These are phyloP conservation scores for Orussus abietinus DNA, from an alignment of 1,140 invertebrate genomes.

Conservation along the genomic window DNA sequence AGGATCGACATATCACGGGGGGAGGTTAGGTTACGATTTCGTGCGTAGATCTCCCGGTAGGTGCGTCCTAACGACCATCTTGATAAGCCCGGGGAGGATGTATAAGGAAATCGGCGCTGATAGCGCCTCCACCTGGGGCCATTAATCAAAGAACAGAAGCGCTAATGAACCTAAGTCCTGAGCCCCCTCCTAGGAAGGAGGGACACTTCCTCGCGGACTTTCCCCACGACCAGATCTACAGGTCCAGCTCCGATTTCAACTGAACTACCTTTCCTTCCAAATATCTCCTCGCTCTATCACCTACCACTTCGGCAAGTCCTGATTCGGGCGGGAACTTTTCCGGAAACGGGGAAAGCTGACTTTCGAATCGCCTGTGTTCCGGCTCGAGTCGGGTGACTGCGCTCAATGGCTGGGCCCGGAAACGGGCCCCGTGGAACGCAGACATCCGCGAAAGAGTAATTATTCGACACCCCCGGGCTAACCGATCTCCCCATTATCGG, in stretches of 20 bases:
- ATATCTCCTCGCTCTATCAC: too few relatives aligned
- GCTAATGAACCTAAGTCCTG: conserved; percentile 52
- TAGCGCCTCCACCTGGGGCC: conserved; percentile 29
- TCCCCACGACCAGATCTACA: too few relatives aligned
- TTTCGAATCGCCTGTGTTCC: too few relatives aligned
- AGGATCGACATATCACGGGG: too few relatives aligned
- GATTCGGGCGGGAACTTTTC: too few relatives aligned
- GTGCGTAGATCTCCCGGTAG: conserved; percentile 27
- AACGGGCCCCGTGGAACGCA: neutral
- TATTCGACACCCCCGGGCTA: conserved; percentile 30
- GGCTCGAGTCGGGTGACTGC: conserved; percentile 4
- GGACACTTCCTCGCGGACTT: too few relatives aligned
- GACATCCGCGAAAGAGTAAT: conserved; percentile 18
- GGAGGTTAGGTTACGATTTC: conserved; percentile 11
- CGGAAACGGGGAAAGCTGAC: too few relatives aligned
- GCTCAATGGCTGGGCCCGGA: neutral
- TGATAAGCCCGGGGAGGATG: conserved; percentile 48
- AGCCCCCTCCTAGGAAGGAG: too few relatives aligned
- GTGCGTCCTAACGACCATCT: conserved; percentile 48
- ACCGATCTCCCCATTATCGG: conserved; percentile 41
- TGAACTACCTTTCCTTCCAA: too few relatives aligned
- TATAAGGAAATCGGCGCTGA: conserved; percentile 46
- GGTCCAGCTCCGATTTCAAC: too few relatives aligned
- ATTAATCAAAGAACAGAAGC: conserved; percentile 51
- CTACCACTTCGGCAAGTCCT: too few relatives aligned